Conservation (phyloP, 92 coral and sea anemone species). For the Parazoanthus swiftii region DNA sequence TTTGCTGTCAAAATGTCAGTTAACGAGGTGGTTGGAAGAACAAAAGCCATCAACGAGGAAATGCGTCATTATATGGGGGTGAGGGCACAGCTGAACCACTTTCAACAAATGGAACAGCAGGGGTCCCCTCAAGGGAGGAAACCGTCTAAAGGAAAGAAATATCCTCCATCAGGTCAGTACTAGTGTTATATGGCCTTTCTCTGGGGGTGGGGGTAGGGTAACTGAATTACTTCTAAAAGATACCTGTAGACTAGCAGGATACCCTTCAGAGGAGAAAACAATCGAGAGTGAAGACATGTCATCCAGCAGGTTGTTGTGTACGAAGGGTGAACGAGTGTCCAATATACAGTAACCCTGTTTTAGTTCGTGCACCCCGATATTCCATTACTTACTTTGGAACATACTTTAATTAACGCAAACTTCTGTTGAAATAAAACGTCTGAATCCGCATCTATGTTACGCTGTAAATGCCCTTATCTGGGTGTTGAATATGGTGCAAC, state of each 20-base stretch:
- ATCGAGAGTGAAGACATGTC: constrained; percentile 24
- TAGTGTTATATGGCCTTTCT: neutral
- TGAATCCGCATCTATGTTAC: too few relatives aligned
- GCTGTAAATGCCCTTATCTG: too few relatives aligned
- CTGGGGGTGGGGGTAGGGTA: neutral
- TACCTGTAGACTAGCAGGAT: neutral
- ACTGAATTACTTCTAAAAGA: constrained; percentile 26
- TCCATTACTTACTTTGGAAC: too few relatives aligned
- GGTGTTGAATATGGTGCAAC: neutral
- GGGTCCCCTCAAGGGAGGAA: neutral
- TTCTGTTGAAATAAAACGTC: too few relatives aligned
- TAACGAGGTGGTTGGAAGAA: constrained; percentile 78
- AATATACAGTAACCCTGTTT: too few relatives aligned
- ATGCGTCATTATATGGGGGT: constrained; percentile 73
- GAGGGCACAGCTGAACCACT: constrained; percentile 25
- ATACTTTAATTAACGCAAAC: too few relatives aligned
- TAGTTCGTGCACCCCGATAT: too few relatives aligned
- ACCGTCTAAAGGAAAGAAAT: constrained; percentile 22
- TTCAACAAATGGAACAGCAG: constrained; percentile 7
- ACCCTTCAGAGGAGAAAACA: neutral
- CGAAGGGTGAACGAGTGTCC: too few relatives aligned
- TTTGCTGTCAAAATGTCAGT: constrained; percentile 92
- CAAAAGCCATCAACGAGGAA: constrained; percentile 84
- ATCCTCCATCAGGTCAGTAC: constrained; percentile 12
- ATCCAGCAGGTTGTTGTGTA: neutral